Conservation (phyloP, 1,140 invertebrate species). For the Aricia agestis region DNA sequence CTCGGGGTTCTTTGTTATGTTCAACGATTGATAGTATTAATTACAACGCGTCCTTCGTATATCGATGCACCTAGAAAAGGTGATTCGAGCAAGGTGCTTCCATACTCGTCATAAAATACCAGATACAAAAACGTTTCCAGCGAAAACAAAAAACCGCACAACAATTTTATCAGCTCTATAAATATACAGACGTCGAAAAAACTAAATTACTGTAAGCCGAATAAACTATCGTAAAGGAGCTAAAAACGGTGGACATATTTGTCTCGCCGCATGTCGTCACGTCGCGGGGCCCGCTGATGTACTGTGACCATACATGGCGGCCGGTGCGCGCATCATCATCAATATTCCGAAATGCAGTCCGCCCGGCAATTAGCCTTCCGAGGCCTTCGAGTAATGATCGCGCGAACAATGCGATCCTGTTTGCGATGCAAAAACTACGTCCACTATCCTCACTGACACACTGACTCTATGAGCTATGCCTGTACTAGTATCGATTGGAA, state of each 20-base stretch:
- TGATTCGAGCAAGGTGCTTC: not conserved
- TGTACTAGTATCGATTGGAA: not conserved
- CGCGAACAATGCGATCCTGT: conserved; percentile 67
- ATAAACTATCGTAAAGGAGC: conserved; percentile 23
- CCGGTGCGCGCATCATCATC: conserved; percentile 72
- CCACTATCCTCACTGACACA: not conserved
- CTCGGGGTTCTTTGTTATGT: not conserved
- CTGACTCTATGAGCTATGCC: not conserved
- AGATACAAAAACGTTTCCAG: not conserved
- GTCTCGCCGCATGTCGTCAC: conserved; percentile 67
- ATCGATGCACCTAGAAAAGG: not conserved
- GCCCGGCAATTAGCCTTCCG: conserved; percentile 70
- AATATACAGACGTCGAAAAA: conserved; percentile 17
- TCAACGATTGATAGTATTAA: not conserved
- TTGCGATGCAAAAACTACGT: conserved; percentile 38
- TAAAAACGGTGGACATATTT: conserved; percentile 70
- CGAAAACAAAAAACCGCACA: conserved; percentile 17
- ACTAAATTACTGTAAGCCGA: conserved; percentile 20
- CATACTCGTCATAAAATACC: not conserved
- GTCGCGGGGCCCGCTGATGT: conserved; percentile 66
- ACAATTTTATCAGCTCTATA: conserved; percentile 19
- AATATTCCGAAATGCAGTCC: conserved; percentile 74
- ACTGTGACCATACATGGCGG: conserved; percentile 65
- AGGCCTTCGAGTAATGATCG: conserved; percentile 57
- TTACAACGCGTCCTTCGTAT: conserved; percentile 1